Conservation (phyloP, 2,113 vertebrate species). For the Ursus arctos region DNA sequence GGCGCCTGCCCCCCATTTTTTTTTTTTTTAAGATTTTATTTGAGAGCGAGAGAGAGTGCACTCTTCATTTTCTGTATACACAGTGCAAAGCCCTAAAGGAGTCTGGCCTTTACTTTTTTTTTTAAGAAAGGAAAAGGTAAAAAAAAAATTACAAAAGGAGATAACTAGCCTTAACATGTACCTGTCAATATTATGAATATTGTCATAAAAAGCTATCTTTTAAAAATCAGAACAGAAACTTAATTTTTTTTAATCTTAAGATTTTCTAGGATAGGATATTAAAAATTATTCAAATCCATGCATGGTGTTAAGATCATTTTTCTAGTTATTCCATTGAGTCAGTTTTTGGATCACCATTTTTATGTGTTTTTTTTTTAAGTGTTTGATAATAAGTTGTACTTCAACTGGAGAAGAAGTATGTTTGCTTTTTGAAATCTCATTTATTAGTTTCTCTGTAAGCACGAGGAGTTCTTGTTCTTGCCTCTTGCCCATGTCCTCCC, state of each 20-base stretch:
- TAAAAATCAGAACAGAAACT: conserved; percentile 88
- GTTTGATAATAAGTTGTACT: conserved; percentile 6
- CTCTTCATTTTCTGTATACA: conserved; percentile 83
- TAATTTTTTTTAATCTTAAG: conserved; percentile 90
- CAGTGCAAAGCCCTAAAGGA: conserved; percentile 82
- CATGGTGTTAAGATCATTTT: conserved; percentile 88
- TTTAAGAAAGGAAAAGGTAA: conserved; percentile 76
- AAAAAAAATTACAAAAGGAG: conserved; percentile 79
- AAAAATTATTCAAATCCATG: conserved; percentile 88
- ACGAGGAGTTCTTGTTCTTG: not conserved
- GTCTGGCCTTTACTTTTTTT: conserved; percentile 83
- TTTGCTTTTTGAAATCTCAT: conserved; percentile 30
- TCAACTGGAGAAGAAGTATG: not conserved
- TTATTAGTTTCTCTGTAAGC: conserved; percentile 23
- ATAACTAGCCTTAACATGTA: conserved; percentile 89
- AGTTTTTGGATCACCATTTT: conserved; percentile 82
- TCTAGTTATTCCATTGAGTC: conserved; percentile 88
- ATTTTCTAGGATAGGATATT: conserved; percentile 89
- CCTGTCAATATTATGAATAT: conserved; percentile 87
- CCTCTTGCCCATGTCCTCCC: not conserved
- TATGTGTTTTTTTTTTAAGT: not conserved
- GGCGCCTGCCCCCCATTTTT: not conserved
- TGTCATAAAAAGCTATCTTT: conserved; percentile 89
- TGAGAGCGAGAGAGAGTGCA: too few species aligned
- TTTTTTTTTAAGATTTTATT: not conserved